phyloP scores from a whole-genome alignment of 2,113 vertebrate genomes.

The Upupa epops region DNA sequence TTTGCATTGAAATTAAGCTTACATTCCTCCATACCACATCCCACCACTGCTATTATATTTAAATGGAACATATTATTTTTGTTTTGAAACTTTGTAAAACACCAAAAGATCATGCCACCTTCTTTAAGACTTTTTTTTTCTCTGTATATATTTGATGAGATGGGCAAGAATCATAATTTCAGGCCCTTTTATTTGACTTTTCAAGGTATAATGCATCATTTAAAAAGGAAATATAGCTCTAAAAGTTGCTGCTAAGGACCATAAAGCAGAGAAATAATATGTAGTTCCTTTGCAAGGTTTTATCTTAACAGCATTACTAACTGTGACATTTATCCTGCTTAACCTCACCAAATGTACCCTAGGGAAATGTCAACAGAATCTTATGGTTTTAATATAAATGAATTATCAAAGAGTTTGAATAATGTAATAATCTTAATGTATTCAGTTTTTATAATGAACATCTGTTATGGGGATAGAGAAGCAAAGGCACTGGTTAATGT shows the following conservation, averaged over 20 bases:
- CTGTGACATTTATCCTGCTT: constrained; percentile 76
- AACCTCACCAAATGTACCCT: constrained; percentile 68
- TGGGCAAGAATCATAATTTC: constrained; percentile 32
- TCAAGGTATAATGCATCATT: constrained; percentile 49
- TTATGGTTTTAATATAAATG: constrained; percentile 69
- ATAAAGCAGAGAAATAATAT: constrained; percentile 61
- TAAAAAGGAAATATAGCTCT: constrained; percentile 53
- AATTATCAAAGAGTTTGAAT: constrained; percentile 69
- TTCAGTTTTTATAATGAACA: constrained; percentile 61
- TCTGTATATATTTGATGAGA: not conserved
- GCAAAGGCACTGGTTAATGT: constrained; percentile 41
- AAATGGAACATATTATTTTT: not conserved
- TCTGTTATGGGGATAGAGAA: constrained; percentile 49
- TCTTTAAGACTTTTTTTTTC: not conserved
- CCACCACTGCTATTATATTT: not conserved
- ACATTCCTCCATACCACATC: not conserved
- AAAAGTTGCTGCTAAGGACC: constrained; percentile 53
- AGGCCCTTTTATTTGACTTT: constrained; percentile 31
- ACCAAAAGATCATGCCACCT: not conserved
- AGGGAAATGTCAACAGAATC: constrained; percentile 71
- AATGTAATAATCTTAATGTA: constrained; percentile 67
- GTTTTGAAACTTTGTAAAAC: not conserved
- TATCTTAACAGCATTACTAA: constrained; percentile 68
- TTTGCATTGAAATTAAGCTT: not conserved
- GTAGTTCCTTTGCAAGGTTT: constrained; percentile 50